Conservation (phyloP, 2,888 invertebrate species). For the Stenotaenia linearis region DNA sequence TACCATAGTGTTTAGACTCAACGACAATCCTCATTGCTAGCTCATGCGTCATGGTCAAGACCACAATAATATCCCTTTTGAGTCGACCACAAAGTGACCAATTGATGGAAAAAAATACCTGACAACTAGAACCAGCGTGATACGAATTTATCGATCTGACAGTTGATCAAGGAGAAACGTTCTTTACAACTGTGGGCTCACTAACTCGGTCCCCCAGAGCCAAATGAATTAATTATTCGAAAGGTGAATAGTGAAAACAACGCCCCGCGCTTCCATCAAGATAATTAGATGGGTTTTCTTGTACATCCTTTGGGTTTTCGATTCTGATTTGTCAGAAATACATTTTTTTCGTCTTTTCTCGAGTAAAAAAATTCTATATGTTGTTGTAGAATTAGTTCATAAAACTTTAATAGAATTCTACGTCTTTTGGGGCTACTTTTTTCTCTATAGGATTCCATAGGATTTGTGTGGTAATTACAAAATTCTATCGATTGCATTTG, state of each 20-base stretch:
- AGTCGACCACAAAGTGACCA: not conserved
- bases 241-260: not conserved
- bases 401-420: no score
- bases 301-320: not conserved
- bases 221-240: constrained; percentile 9
- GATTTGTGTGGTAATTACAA: no score
- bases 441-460: no score
- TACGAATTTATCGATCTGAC: not conserved
- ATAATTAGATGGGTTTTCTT: not conserved
- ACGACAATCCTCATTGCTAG: not conserved
- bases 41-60: constrained; percentile 5
- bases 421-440: no score
- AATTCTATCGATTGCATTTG: no score
- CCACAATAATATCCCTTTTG: not conserved
- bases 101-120: not conserved
- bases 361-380: no score
- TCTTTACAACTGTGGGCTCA: not conserved
- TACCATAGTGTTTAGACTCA: not conserved
- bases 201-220: not conserved
- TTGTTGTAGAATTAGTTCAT: no score
- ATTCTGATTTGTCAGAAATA: not conserved
- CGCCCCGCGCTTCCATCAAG: not conserved
- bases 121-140: not conserved
- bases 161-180: not conserved
- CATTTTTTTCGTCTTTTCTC: not conserved